phyloP scores from a whole-genome alignment of 2,888 invertebrate species.

The Atethmia centrago region DNA sequence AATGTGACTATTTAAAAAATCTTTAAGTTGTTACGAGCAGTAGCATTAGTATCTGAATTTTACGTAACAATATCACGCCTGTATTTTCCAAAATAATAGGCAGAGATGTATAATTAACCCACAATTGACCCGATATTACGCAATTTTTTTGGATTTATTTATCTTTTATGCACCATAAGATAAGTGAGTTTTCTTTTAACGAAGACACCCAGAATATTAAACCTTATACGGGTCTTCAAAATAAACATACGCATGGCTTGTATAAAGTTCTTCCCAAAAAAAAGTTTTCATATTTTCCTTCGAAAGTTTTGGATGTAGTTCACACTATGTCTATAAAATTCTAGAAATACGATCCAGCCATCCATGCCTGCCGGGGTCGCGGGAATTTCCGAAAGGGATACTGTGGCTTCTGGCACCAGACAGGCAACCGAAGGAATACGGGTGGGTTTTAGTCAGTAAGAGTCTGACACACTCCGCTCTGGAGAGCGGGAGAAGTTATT shows the following conservation, averaged over 20 bases:
- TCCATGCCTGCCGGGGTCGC: no score
- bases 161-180: neutral
- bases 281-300: slow-evolving; percentile 37
- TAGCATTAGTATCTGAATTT: neutral
- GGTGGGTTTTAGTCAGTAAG: no score
- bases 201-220: neutral
- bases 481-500: no score
- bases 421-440: no score
- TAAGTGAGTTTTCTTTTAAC: slow-evolving; percentile 2
- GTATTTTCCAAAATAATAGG: neutral
- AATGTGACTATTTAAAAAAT: neutral
- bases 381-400: no score
- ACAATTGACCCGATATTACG: neutral
- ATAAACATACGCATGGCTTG: neutral
- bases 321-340: slow-evolving; percentile 10
- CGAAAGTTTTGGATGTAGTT: slow-evolving; percentile 16
- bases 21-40: neutral
- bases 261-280: neutral
- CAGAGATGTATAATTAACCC: neutral
- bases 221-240: neutral
- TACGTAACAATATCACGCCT: neutral
- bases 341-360: neutral
- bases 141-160: neutral
- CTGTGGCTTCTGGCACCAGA: no score
- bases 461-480: no score